Evolutionary conservation across 2,797 vertebrate species (phyloP).

Genomic region (Coregonus suidteri): DNA sequence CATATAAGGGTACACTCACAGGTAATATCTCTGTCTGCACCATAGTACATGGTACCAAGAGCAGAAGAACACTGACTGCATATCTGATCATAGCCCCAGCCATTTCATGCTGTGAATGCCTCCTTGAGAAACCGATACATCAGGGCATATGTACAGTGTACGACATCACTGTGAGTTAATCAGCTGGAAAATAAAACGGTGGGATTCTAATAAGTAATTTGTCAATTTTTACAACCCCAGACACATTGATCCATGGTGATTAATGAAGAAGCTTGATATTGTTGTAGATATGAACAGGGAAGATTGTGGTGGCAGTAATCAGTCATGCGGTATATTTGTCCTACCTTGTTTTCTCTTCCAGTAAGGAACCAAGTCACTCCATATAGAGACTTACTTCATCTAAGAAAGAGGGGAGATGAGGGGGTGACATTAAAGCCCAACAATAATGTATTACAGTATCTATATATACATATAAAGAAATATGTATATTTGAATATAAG

Average conservation of each 20-base stretch:
- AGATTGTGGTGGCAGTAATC: constrained; percentile 76
- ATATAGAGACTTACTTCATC: constrained; percentile 76
- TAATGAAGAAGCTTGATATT: constrained; percentile 82
- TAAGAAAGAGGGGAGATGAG: constrained; percentile 64
- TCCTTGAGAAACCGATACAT: constrained; percentile 76
- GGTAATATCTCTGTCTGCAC: not conserved
- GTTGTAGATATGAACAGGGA: constrained; percentile 79
- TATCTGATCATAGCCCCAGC: not conserved
- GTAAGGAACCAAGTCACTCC: constrained; percentile 68
- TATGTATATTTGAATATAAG: constrained; percentile 47
- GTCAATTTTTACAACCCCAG: constrained; percentile 83
- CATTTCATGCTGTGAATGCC: not conserved
- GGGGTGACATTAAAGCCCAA: constrained; percentile 62
- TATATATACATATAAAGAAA: constrained; percentile 36
- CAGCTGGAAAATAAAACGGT: constrained; percentile 82
- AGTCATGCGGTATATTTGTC: constrained; percentile 76
- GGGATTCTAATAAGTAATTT: constrained; percentile 85
- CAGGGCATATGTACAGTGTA: constrained; percentile 74
- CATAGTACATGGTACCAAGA: not conserved
- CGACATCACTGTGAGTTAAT: constrained; percentile 81
- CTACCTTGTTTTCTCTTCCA: constrained; percentile 79
- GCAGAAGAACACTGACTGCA: constrained; percentile 1
- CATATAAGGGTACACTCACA: not conserved
- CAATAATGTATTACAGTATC: constrained; percentile 55
- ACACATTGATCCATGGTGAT: constrained; percentile 81